These are phyloP conservation scores for Pseudochaenichthys georgianus DNA, from an alignment of 2,797 vertebrate genomes.

Conservation along the genomic window DNA sequence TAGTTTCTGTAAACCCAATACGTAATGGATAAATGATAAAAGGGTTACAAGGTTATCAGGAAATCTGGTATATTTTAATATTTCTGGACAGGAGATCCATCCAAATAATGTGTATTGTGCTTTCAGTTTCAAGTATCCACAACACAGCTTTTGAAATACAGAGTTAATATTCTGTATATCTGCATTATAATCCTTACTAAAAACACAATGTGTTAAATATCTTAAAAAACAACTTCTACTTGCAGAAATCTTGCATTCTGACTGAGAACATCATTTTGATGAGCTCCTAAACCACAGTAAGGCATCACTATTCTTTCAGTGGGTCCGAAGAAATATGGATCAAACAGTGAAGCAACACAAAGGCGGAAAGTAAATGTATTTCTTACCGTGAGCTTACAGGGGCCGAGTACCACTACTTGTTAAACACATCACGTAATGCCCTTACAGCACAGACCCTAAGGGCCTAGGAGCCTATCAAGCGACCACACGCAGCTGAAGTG, in stretches of 20 bases:
- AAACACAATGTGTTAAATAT: too few relatives aligned
- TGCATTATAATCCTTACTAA: too few relatives aligned
- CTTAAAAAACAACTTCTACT: too few relatives aligned
- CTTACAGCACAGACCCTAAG: neutral
- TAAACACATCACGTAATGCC: neutral
- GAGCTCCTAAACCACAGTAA: neutral
- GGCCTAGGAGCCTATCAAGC: neutral
- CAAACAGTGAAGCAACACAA: neutral
- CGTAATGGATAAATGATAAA: neutral
- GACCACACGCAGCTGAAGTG: neutral
- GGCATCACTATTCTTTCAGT: neutral
- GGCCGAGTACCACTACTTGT: neutral
- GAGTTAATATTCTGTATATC: too few relatives aligned
- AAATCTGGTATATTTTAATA: neutral
- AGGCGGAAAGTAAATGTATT: too few relatives aligned
- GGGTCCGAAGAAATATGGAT: neutral
- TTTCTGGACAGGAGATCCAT: neutral
- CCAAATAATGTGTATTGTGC: too few relatives aligned
- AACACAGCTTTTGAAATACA: too few relatives aligned
- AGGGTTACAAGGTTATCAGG: neutral
- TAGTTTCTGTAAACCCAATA: too few relatives aligned
- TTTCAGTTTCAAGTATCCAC: too few relatives aligned
- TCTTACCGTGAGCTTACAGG: neutral
- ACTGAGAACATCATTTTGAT: too few relatives aligned
- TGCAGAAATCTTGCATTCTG: too few relatives aligned